Evolutionary conservation across 1,140 invertebrate genomes (phyloP).

Genomic region (Dendrolimus kikuchii): DNA sequence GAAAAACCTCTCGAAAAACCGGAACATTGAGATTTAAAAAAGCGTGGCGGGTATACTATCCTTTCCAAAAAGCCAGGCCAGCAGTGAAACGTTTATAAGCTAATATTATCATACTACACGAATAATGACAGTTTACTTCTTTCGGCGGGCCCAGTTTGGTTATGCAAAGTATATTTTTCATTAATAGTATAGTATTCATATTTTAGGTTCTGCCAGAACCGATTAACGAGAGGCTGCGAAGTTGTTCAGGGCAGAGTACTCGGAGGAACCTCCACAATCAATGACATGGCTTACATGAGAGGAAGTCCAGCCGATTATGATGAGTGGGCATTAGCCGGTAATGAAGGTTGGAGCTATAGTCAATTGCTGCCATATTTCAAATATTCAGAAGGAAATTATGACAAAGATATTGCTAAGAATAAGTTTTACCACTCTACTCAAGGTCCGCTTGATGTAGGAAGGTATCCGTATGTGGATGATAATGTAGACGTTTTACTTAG

Average conservation of each 20-base stretch:
- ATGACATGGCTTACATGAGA: constrained; percentile 87
- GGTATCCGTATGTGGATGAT: constrained; percentile 54
- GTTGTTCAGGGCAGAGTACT: constrained; percentile 76
- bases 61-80: too few relatives aligned
- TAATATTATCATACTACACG: background rate
- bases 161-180: constrained; percentile 19
- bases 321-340: constrained; percentile 76
- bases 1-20: too few relatives aligned
- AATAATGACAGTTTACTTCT: constrained; percentile 3
- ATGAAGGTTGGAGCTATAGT: constrained; percentile 78
- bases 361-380: constrained; percentile 81
- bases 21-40: too few relatives aligned
- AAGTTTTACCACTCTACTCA: constrained; percentile 56
- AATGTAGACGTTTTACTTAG: constrained; percentile 65
- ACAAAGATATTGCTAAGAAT: constrained; percentile 59
- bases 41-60: too few relatives aligned
- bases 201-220: constrained; percentile 58
- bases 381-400: constrained; percentile 69
- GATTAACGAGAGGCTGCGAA: constrained; percentile 40
- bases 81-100: too few relatives aligned
- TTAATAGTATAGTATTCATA: constrained; percentile 39
- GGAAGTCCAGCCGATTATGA: constrained; percentile 82
- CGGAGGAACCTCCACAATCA: constrained; percentile 85
- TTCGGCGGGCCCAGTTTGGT: constrained; percentile 9
- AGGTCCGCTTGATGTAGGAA: constrained; percentile 56